Evolutionary conservation across 2,797 vertebrate genomes (phyloP), one percentile per base, ranked within the genome.

Genomic region (Otolemur crassicaudatus): DNA sequence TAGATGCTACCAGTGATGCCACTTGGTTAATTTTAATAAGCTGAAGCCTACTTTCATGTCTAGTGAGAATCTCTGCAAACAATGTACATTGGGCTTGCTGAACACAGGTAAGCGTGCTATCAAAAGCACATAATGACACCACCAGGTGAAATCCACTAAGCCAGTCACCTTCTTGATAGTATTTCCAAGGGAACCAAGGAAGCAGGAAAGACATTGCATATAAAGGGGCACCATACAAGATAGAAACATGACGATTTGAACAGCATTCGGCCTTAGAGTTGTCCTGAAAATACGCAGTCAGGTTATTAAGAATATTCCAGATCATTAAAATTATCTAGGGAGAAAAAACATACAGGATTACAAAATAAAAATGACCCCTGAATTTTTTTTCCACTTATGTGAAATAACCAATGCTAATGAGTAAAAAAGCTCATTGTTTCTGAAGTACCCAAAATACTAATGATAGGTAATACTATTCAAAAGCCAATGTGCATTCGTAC

Each of bases 111-210:
- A 99, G 98, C 97, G 99, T 90, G 87, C 98, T 99, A 2, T 99
- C 99, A 5, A 99, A 99, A 37, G 99, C 99, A 12, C 99, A 99
- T 3, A 99, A 97, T 0, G 99, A 98, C 1, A 99, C 98, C 0
- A 97, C 67, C 60, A 99, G 98, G 93, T 99, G 99, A 4, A 99
- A 72, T 2, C 99, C 99, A 2, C 99, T 99, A n/a, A 99, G 85
- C 99, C 99, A 99, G 96, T 99, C 99, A 0, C 98, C 99, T 7
- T 99, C 98, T 27, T 94, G 12, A 0, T 99, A 99, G 34, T 61
- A 53, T 81, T 98, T 98, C 99, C 99, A 99, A 0, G 99, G 99
- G 96, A 99, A 99, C 99, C 99, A 99, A 5, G 99, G 99, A 31
- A 99, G 97, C 95, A 99, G 98, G 92, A 99, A 99, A 25, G 99